These are phyloP conservation scores for Microtus oregoni DNA, from an alignment of 2,113 vertebrate species.

Conservation along the genomic window DNA sequence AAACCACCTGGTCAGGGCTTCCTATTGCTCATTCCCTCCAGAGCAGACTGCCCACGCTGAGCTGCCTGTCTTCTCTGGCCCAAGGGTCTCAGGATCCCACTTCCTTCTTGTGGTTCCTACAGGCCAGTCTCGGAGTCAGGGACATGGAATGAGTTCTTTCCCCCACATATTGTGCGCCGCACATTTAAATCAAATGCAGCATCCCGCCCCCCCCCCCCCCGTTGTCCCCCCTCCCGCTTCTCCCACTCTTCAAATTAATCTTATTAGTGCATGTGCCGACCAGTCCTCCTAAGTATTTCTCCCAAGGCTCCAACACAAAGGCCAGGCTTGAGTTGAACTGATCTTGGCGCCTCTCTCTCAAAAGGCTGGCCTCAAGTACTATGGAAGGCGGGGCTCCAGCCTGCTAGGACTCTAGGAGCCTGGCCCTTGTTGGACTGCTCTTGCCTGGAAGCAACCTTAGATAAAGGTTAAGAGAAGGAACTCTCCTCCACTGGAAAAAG, in stretches of 20 bases:
- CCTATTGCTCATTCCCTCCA: neutral
- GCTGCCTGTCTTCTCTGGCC: neutral
- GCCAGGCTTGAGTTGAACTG: neutral
- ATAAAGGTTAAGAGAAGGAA: neutral
- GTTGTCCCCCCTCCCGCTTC: too few relatives aligned
- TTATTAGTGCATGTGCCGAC: neutral
- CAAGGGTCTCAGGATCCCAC: neutral
- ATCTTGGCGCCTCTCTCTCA: neutral
- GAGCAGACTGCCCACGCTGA: neutral
- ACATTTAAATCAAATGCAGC: conserved; percentile 15
- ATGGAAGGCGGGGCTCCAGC: neutral
- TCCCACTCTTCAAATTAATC: conserved; percentile 6
- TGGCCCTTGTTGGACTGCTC: neutral
- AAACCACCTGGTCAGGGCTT: neutral
- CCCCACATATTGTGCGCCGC: neutral
- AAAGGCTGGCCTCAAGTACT: neutral
- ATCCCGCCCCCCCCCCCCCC: neutral
- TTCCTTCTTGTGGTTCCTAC: neutral
- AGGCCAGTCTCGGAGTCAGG: neutral
- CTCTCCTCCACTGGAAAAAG: neutral
- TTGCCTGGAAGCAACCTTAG: neutral
- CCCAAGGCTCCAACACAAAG: neutral
- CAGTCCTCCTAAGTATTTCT: conserved; percentile 35
- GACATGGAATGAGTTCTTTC: neutral
- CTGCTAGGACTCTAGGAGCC: neutral